Evolutionary conservation across 1,140 invertebrate species (phyloP), one percentile per base, ranked within the genome.

Genomic region (Akabosia matsudoensis): DNA sequence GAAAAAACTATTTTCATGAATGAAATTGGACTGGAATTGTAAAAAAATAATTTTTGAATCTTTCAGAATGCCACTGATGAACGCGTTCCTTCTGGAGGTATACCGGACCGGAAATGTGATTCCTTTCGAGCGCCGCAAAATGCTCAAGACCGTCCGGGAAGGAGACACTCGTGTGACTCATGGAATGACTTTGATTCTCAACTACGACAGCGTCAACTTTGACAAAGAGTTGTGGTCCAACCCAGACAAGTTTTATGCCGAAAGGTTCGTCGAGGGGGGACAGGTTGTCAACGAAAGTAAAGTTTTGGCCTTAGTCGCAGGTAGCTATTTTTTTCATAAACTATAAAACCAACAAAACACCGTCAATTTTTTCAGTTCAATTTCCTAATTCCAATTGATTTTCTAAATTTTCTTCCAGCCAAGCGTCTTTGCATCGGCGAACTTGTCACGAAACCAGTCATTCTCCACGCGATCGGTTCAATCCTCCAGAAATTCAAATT

Each of bases 171-270:
- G 33, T 22, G 33, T 34, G 2, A 45, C 37, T 1, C 70, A 45
- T 7, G 70, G 37, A 7, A 72, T 72, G 70, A 13, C 70, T 22
- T 22, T 72, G n/a, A 16, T 72, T 26, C 22, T 72, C 3, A 72
- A 72, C 37, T 72, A 72, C 37, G 33, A 72, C 24, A 72, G 70
- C 30, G 70, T 28, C n/a, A 72, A 72, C 37, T 45, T 45, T n/a
- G 70, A 72, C 70, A 14, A 14, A 14, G 24, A 14, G 1, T 1
- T 72, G 31, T 72, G 70, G 70, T 13, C 13, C n/a, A 28, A 72
- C 2, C 70, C 70, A 18, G 33, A 14, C 18, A 22, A 4, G n/a
- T 72, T 72, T 22, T 3, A 72, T 22, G 33, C 70, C 2, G 70
- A 72, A 3, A 34, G 70, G 24, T 72, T 72, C 24, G 13, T 72